Evolutionary conservation across 2,888 invertebrate species (phyloP).

Genomic region (Scrobipalpa atriplicella): DNA sequence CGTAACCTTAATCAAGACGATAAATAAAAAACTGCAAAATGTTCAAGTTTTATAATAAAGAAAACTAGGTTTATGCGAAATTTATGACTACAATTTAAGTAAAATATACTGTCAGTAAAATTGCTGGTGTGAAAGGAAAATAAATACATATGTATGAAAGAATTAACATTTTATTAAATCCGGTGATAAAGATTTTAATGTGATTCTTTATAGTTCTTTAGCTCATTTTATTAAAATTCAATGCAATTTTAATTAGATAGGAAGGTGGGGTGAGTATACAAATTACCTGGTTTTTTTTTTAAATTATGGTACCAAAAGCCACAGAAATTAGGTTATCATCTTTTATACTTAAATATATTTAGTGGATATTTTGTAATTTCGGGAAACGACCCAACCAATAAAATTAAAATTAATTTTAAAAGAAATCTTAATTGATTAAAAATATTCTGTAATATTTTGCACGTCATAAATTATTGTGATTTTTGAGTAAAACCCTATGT

Average conservation of each 20-base stretch:
- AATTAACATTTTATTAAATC: slow-evolving; percentile 56
- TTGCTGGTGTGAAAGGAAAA: slow-evolving; percentile 51
- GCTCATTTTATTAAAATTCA: neutral
- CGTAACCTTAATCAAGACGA: slow-evolving; percentile 18
- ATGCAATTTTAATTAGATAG: neutral
- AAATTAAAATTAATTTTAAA: too few species aligned
- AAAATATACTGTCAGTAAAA: slow-evolving; percentile 2
- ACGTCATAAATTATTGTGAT: too few species aligned
- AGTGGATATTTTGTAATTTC: too few species aligned
- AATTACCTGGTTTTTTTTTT: neutral
- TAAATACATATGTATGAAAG: slow-evolving; percentile 43
- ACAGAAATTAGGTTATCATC: too few species aligned
- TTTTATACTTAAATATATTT: too few species aligned
- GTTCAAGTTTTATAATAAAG: slow-evolving; percentile 33
- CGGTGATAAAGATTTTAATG: slow-evolving; percentile 47
- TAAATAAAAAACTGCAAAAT: slow-evolving; percentile 16
- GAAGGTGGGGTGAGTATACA: neutral
- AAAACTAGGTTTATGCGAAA: slow-evolving; percentile 35
- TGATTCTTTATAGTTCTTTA: slow-evolving; percentile 39
- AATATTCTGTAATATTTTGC: too few species aligned
- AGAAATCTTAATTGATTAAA: too few species aligned
- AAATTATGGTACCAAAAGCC: too few species aligned
- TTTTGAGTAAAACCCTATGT: too few species aligned
- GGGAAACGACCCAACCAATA: too few species aligned
- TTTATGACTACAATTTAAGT: slow-evolving; percentile 26